Conservation (phyloP, 1,140 invertebrate species). For the Dreissena polymorpha region DNA sequence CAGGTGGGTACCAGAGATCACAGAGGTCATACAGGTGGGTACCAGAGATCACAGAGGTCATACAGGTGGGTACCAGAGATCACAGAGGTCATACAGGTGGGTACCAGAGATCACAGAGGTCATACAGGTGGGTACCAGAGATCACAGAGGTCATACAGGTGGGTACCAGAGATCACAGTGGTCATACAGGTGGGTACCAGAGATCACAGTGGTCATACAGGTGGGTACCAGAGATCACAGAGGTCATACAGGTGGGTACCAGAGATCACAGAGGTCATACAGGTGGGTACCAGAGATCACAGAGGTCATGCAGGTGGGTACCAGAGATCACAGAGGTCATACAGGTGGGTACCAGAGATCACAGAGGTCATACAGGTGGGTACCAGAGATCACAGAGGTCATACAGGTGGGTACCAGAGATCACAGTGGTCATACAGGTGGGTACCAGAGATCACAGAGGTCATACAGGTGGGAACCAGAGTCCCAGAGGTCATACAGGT, state of each 20-base stretch:
- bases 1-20: constrained; percentile 93
- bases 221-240: constrained; percentile 93
- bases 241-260: constrained; percentile 87
- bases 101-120: constrained; percentile 93
- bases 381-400: constrained; percentile 91
- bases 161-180: constrained; percentile 92
- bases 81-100: constrained; percentile 80
- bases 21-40: constrained; percentile 84
- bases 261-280: constrained; percentile 86
- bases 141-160: constrained; percentile 83
- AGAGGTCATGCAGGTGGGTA: constrained; percentile 84
- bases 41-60: constrained; percentile 89
- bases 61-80: constrained; percentile 93
- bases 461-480: constrained; percentile 88
- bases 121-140: constrained; percentile 91
- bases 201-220: constrained; percentile 85
- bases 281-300: constrained; percentile 93
- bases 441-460: constrained; percentile 92
- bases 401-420: constrained; percentile 92
- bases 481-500: constrained; percentile 82
- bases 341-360: constrained; percentile 93
- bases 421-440: constrained; percentile 81
- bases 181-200: constrained; percentile 89
- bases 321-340: constrained; percentile 89
- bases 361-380: constrained; percentile 82